These are phyloP conservation scores for Erebia aethiops DNA, from an alignment of 2,888 invertebrate genomes.

Conservation along the genomic window DNA sequence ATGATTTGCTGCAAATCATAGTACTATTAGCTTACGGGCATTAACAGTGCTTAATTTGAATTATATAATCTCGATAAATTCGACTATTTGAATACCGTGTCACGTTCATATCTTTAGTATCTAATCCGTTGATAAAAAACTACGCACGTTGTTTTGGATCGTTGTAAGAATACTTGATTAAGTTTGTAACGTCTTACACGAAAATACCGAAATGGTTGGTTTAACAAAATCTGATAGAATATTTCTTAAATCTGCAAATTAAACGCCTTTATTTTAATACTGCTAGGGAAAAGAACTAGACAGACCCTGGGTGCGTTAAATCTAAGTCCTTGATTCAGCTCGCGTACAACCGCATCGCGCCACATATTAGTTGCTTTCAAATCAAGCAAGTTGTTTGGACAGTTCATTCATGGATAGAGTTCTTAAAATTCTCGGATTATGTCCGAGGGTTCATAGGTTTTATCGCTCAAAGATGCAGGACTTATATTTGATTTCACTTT, in stretches of 20 bases:
- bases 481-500: too few relatives aligned
- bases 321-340: too few relatives aligned
- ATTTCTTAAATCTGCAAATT: neutral
- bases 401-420: neutral
- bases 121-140: slow-evolving; percentile 6
- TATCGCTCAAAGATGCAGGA: neutral
- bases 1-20: slow-evolving; percentile 1
- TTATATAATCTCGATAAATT: neutral
- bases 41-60: slow-evolving; percentile 1
- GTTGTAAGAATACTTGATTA: slow-evolving; percentile 11
- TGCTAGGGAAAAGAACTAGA: too few relatives aligned
- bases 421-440: neutral
- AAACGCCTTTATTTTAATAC: too few relatives aligned
- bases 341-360: too few relatives aligned
- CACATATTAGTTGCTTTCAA: too few relatives aligned
- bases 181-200: neutral
- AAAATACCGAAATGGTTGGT: neutral
- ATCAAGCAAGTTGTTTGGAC: too few relatives aligned
- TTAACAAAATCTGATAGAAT: neutral
- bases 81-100: neutral
- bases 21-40: neutral
- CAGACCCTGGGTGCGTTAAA: too few relatives aligned
- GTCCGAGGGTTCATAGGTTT: neutral
- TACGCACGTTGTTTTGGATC: neutral
- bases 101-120: slow-evolving; percentile 11